Evolutionary conservation across 2,113 vertebrate species (phyloP).

Genomic region (Chionodraco myersi): DNA sequence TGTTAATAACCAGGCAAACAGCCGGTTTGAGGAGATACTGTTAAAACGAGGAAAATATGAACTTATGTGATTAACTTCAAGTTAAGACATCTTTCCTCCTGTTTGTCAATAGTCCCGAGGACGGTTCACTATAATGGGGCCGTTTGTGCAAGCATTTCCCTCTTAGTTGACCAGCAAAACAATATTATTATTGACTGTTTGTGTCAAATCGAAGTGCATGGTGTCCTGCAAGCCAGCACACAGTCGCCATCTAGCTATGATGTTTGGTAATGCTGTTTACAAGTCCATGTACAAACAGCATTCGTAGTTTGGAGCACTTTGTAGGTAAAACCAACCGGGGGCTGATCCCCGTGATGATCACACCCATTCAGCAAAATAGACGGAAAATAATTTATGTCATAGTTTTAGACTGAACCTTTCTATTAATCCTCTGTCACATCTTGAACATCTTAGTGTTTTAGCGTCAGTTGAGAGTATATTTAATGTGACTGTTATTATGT

Average conservation of each 20-base stretch:
- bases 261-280: constrained; percentile 64
- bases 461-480: not conserved
- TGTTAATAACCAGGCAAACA: constrained; percentile 59
- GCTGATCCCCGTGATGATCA: not conserved
- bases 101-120: constrained; percentile 47
- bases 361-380: not conserved
- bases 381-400: not conserved
- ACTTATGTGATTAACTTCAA: constrained; percentile 83
- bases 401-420: not conserved
- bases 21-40: constrained; percentile 78
- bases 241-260: constrained; percentile 81
- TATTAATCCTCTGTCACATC: not conserved
- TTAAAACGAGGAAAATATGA: constrained; percentile 86
- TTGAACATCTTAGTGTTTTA: not conserved
- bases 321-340: constrained; percentile 4
- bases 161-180: constrained; percentile 66
- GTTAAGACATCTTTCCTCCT: constrained; percentile 61
- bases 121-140: constrained; percentile 32
- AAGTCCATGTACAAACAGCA: constrained; percentile 55
- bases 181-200: constrained; percentile 83
- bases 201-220: constrained; percentile 82
- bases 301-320: constrained; percentile 23
- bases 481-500: not conserved
- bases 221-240: constrained; percentile 69
- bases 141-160: constrained; percentile 59